A percentile compares a stretch with the other conserved stretches of the same genome.
phyloP scores from a whole-genome alignment of 2,888 invertebrate genomes.

The Lasioglossum vierecki region DNA sequence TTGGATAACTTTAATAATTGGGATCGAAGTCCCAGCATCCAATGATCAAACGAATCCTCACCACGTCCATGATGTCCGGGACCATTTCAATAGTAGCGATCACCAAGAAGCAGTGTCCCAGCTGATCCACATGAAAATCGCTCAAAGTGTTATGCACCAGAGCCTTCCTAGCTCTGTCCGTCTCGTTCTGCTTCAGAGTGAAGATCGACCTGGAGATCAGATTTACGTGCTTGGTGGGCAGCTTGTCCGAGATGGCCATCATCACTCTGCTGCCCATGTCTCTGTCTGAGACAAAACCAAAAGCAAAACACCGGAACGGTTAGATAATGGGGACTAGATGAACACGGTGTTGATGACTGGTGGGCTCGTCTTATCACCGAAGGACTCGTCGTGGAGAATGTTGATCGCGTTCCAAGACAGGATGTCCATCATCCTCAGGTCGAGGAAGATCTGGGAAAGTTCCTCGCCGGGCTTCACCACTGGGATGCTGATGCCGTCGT shows the following conservation, averaged over 20 bases:
- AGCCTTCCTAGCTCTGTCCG: conserved; percentile 84
- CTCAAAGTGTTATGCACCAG: conserved; percentile 85
- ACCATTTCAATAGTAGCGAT: conserved; percentile 87
- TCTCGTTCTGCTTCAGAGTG: conserved; percentile 85
- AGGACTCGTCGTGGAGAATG: conserved; percentile 89
- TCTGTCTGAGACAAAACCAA: conserved; percentile 83
- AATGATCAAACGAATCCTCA: conserved; percentile 60
- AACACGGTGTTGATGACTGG: background rate
- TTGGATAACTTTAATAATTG: too few relatives aligned
- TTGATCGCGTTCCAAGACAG: conserved; percentile 90
- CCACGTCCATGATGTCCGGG: conserved; percentile 88
- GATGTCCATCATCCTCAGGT: conserved; percentile 88
- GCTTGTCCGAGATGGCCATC: conserved; percentile 85
- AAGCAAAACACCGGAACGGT: background rate
- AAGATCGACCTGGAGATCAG: conserved; percentile 85
- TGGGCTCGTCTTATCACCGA: conserved; percentile 85
- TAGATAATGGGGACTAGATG: background rate
- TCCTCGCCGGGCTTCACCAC: conserved; percentile 89
- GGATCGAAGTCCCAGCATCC: background rate
- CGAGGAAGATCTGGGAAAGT: conserved; percentile 91
- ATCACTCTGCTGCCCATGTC: conserved; percentile 89
- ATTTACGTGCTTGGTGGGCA: conserved; percentile 84
- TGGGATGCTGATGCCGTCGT: conserved; percentile 90
- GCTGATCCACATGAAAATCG: conserved; percentile 84
- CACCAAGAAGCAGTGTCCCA: conserved; percentile 87